Percentiles rank a stretch among this genome's conserved stretches.
These are phyloP conservation scores for Piezodorus guildinii DNA, from an alignment of 1,140 invertebrate genomes.

Conservation along the genomic window DNA sequence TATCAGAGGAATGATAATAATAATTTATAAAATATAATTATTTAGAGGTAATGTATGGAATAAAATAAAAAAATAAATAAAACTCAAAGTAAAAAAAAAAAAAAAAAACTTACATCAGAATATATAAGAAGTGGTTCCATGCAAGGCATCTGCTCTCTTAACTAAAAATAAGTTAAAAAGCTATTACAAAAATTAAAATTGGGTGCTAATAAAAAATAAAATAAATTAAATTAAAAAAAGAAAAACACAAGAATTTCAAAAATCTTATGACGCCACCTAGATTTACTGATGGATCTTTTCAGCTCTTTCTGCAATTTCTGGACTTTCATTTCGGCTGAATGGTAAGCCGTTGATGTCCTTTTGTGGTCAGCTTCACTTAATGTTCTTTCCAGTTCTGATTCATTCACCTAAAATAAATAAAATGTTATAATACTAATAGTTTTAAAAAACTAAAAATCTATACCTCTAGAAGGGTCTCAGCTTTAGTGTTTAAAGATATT, in stretches of 20 bases:
- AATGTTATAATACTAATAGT: no score
- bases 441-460: no score
- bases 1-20: no score
- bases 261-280: constrained; percentile 36
- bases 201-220: background rate
- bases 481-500: no score
- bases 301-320: constrained; percentile 52
- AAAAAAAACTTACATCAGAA: background rate
- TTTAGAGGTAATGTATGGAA: no score
- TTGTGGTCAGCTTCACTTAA: constrained; percentile 57
- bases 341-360: constrained; percentile 46
- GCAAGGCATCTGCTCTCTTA: background rate
- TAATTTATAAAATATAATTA: no score
- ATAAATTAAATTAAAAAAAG: background rate
- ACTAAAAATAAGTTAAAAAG: background rate
- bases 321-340: constrained; percentile 49
- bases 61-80: constrained; percentile 12
- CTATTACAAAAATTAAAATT: background rate
- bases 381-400: constrained; percentile 59
- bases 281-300: constrained; percentile 59
- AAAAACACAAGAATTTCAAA: background rate
- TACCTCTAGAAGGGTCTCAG: no score
- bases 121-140: background rate
- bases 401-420: constrained; percentile 40
- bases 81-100: constrained; percentile 2